Evolutionary conservation across 2,797 vertebrate genomes (phyloP).

Genomic region (Hephaestus fuliginosus): DNA sequence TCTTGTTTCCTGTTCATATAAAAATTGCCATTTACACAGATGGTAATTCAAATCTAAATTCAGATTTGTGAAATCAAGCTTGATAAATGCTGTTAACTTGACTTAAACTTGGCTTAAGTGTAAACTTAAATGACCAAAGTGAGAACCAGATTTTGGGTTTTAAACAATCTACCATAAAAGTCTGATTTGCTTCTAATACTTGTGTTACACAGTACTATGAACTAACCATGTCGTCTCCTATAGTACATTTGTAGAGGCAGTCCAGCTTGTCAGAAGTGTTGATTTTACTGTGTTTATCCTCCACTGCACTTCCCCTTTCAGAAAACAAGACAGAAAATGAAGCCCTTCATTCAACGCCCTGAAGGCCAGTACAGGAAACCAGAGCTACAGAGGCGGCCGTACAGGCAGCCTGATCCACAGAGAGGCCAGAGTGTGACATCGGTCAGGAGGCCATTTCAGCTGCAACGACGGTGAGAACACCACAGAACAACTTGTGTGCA

Average conservation of each 20-base stretch:
- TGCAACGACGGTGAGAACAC: slow-evolving; percentile 88
- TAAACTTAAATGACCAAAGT: no score
- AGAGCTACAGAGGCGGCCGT: slow-evolving; percentile 82
- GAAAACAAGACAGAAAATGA: slow-evolving; percentile 67
- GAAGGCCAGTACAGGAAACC: slow-evolving; percentile 71
- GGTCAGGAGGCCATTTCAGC: slow-evolving; percentile 84
- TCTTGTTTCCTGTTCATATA: not conserved
- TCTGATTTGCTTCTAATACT: not conserved
- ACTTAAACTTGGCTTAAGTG: not conserved
- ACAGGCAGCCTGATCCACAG: slow-evolving; percentile 72
- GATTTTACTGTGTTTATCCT: not conserved
- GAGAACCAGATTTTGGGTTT: no score
- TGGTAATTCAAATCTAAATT: not conserved
- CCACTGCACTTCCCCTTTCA: slow-evolving; percentile 1
- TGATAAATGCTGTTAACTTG: no score
- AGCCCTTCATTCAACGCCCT: slow-evolving; percentile 71
- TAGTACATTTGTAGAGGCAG: not conserved
- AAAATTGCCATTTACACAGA: not conserved
- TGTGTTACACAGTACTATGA: not conserved
- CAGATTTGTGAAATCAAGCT: not conserved
- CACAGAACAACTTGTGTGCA: not conserved
- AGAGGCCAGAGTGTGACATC: slow-evolving; percentile 75
- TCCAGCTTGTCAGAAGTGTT: not conserved
- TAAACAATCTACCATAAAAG: no score
- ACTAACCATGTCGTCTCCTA: not conserved